phyloP scores from a whole-genome alignment of 2,888 invertebrate genomes.

The Tipula helvola region DNA sequence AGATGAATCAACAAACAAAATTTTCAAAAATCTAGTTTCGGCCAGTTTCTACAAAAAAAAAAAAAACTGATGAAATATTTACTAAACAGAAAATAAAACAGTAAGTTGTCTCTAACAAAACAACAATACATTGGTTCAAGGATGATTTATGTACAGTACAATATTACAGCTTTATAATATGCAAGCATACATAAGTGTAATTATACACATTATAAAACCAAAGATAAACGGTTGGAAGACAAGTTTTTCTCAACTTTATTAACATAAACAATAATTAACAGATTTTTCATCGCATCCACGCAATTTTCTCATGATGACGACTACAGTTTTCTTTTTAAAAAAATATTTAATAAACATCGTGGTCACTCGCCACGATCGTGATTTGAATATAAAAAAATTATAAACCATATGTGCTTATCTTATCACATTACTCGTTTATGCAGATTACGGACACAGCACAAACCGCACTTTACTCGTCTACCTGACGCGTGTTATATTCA shows the following conservation, averaged over 20 bases:
- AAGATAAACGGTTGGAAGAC: not conserved
- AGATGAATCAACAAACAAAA: not conserved
- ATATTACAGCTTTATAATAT: not conserved
- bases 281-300: not conserved
- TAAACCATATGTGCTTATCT: not conserved
- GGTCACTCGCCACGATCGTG: not conserved
- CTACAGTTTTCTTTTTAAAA: not conserved
- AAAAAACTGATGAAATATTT: not conserved
- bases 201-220: not conserved
- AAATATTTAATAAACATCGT: not conserved
- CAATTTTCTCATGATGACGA: not conserved
- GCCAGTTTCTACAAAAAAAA: not conserved
- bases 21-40: not conserved
- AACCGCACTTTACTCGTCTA: too few species aligned
- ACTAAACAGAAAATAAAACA: not conserved
- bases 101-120: not conserved
- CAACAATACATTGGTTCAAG: not conserved
- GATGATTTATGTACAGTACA: not conserved
- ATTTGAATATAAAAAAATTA: not conserved
- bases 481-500: not conserved
- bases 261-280: not conserved
- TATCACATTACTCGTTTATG: not conserved
- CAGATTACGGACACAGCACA: not conserved
- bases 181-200: not conserved
- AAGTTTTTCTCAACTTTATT: not conserved